Evolutionary conservation across 2,797 vertebrate species (phyloP).

Genomic region (Pachyuromys duprasi): DNA sequence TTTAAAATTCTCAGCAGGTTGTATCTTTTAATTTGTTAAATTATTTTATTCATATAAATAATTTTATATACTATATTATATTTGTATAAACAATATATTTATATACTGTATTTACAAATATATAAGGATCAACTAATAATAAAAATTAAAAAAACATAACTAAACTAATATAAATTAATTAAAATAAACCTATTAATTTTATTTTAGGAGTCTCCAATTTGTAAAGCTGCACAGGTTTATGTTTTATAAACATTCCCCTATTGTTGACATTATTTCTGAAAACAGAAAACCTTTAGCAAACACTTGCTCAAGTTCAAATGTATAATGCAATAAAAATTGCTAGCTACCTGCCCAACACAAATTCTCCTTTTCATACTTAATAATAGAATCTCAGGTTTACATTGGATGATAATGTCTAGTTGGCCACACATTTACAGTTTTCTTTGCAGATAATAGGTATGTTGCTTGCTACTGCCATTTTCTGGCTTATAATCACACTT

Average conservation of each 20-base stretch:
- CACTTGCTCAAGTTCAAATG: slow-evolving; percentile 22
- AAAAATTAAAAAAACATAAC: background rate
- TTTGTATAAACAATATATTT: background rate
- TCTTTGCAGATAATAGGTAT: background rate
- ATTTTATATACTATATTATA: background rate
- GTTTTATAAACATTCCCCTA: background rate
- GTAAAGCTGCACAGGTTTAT: background rate
- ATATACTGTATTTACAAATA: background rate
- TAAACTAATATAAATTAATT: background rate
- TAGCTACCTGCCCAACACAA: background rate
- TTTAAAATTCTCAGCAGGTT: background rate
- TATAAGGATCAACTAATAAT: background rate
- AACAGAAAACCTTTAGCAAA: slow-evolving; percentile 2
- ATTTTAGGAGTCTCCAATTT: slow-evolving; percentile 27
- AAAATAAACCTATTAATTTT: slow-evolving; percentile 7
- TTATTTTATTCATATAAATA: background rate
- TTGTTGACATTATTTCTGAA: background rate
- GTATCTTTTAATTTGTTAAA: background rate
- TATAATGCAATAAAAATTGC: background rate
- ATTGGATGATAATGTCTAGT: background rate
- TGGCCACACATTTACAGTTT: background rate
- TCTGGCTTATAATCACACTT: background rate
- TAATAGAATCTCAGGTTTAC: slow-evolving; percentile 1
- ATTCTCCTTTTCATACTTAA: slow-evolving; percentile 14
- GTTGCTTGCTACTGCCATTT: background rate